Evolutionary conservation across 2,888 invertebrate genomes (phyloP).

Genomic region (Conops quadrifasciatus): DNA sequence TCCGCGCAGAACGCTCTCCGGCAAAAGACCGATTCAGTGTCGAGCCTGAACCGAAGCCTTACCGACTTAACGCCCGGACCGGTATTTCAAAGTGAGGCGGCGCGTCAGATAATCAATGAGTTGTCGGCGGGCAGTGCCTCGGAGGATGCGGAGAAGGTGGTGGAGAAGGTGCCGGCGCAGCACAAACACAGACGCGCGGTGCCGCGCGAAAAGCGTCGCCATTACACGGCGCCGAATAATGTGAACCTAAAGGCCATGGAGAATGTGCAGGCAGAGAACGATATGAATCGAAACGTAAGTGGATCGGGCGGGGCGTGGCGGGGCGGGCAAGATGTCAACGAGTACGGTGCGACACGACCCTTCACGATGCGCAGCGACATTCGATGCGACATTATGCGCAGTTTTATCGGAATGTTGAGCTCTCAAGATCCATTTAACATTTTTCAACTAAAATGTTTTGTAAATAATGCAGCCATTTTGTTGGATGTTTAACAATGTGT

Average conservation of each 20-base stretch:
- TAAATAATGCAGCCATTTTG: slow-evolving; percentile 2
- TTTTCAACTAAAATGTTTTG: slow-evolving; percentile 5
- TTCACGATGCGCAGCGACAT: no score
- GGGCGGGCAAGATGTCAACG: neutral
- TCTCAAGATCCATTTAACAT: neutral
- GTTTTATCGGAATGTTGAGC: no score
- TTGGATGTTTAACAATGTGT: neutral
- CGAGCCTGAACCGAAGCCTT: slow-evolving; percentile 63
- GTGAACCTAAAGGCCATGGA: slow-evolving; percentile 72
- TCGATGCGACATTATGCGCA: no score
- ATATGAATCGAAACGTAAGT: slow-evolving; percentile 65
- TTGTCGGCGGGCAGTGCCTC: slow-evolving; percentile 69
- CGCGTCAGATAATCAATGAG: slow-evolving; percentile 85
- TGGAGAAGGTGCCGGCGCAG: slow-evolving; percentile 67
- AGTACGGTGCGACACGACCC: neutral
- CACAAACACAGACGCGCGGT: slow-evolving; percentile 74
- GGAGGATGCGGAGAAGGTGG: slow-evolving; percentile 63
- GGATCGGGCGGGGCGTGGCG: neutral
- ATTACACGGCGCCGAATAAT: slow-evolving; percentile 87
- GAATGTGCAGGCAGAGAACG: slow-evolving; percentile 68
- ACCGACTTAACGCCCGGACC: slow-evolving; percentile 74
- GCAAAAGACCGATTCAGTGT: slow-evolving; percentile 63
- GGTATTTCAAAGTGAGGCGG: slow-evolving; percentile 87
- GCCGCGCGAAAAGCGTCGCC: slow-evolving; percentile 83
- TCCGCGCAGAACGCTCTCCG: slow-evolving; percentile 53